Evolutionary conservation across 2,888 invertebrate species (phyloP).

Genomic region (Agrochola circellaris): DNA sequence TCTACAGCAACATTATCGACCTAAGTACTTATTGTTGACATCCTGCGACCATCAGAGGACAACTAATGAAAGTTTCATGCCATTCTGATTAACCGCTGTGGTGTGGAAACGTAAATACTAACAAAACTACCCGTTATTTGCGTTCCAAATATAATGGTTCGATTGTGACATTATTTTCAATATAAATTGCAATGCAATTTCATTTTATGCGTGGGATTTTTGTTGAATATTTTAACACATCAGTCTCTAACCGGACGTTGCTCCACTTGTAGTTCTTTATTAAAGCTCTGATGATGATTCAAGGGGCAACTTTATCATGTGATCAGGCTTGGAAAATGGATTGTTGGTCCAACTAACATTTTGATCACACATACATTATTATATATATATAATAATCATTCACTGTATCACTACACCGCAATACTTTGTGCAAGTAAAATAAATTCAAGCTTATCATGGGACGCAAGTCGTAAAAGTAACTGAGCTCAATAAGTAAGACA

Average conservation of each 20-base stretch:
- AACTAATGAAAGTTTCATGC: conserved; percentile 46
- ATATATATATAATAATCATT: neutral
- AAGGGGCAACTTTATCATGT: neutral
- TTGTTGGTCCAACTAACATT: neutral
- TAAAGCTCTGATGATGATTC: neutral
- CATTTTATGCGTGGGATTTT: conserved; percentile 10
- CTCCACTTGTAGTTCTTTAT: conserved; percentile 3
- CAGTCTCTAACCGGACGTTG: neutral
- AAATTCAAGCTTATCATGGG: conserved; percentile 42
- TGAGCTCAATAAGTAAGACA: conserved; percentile 36
- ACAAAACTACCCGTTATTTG: conserved; percentile 39
- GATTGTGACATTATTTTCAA: conserved; percentile 39
- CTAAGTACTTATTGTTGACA: conserved; percentile 19
- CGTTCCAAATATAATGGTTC: conserved; percentile 30
- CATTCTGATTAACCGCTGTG: conserved; percentile 34
- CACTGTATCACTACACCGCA: neutral
- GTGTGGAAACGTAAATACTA: conserved; percentile 41
- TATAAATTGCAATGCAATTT: conserved; percentile 25
- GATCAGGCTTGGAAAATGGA: neutral
- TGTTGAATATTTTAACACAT: conserved; percentile 31
- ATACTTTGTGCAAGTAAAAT: conserved; percentile 28
- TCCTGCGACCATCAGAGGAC: conserved; percentile 44
- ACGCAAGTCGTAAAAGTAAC: conserved; percentile 46
- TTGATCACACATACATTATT: neutral
- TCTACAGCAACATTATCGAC: conserved; percentile 43